These are phyloP conservation scores for Archaeoteleia sp. DNA, from an alignment of 2,888 invertebrate genomes.

Conservation along the genomic window DNA sequence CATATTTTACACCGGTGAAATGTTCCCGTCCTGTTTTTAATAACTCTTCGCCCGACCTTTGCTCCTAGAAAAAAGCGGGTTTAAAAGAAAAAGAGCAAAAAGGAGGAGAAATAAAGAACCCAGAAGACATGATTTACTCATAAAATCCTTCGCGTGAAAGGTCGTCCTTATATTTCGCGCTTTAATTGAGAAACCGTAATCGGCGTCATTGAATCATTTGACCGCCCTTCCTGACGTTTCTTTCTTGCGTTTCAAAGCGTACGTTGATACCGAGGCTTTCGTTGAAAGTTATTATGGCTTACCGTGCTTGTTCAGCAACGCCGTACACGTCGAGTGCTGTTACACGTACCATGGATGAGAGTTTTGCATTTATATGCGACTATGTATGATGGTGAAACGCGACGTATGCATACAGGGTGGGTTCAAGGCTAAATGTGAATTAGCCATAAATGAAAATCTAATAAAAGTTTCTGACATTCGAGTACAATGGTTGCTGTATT, in stretches of 20 bases:
- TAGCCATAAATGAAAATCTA: too few species aligned
- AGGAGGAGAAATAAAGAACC: constrained; percentile 16
- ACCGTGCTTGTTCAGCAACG: constrained; percentile 11
- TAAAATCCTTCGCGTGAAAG: constrained; percentile 21
- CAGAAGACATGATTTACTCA: constrained; percentile 26
- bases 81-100: constrained; percentile 8
- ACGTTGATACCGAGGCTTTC: not conserved
- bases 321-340: constrained; percentile 17
- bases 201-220: not conserved
- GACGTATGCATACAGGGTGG: not conserved
- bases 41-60: constrained; percentile 10
- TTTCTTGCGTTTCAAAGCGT: not conserved
- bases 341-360: constrained; percentile 26
- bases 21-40: constrained; percentile 15
- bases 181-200: constrained; percentile 19
- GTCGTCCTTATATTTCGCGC: constrained; percentile 8
- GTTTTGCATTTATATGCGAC: constrained; percentile 29
- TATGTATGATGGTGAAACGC: constrained; percentile 19
- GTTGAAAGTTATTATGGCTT: not conserved
- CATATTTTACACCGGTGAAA: constrained; percentile 6
- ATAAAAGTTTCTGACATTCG: too few species aligned
- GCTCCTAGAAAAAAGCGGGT: constrained; percentile 1
- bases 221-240: constrained; percentile 4
- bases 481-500: too few species aligned
- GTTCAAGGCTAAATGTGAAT: too few species aligned